These are phyloP conservation scores for Nipponia nippon DNA, from an alignment of 2,113 vertebrate species.

Conservation along the genomic window DNA sequence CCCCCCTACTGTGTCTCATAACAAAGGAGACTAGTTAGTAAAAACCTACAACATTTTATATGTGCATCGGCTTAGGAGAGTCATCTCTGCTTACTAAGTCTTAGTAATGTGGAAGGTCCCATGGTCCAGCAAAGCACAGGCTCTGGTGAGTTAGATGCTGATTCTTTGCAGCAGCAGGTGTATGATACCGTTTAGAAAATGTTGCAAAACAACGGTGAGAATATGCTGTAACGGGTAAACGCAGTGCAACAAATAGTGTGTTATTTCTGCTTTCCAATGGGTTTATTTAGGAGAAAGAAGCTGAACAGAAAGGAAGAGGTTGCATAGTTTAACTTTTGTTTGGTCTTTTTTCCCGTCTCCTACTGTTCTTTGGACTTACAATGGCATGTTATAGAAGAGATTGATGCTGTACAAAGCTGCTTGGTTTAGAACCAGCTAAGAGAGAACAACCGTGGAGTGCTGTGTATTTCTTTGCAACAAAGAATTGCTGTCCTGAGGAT, in stretches of 20 bases:
- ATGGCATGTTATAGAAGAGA: background rate
- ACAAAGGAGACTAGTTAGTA: background rate
- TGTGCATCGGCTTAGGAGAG: background rate
- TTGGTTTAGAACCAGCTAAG: background rate
- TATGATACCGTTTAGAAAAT: background rate
- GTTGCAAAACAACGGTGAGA: background rate
- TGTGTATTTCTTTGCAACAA: background rate
- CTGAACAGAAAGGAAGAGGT: background rate
- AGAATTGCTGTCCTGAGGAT: background rate
- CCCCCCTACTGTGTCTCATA: background rate
- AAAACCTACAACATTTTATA: background rate
- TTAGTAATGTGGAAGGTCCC: background rate
- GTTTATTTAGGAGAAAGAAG: background rate
- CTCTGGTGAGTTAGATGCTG: rapidly evolving
- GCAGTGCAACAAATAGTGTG: background rate
- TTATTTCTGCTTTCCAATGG: background rate
- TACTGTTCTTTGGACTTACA: background rate
- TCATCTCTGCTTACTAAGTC: background rate
- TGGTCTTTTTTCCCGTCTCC: background rate
- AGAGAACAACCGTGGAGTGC: background rate
- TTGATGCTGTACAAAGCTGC: background rate
- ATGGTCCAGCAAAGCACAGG: background rate
- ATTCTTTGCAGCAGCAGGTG: background rate
- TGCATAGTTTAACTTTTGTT: background rate
- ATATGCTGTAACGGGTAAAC: background rate